Percentiles rank a stretch among this genome's conserved stretches.
Evolutionary conservation across 2,888 invertebrate species (phyloP).

Genomic region (Tolmerus cingulatus): DNA sequence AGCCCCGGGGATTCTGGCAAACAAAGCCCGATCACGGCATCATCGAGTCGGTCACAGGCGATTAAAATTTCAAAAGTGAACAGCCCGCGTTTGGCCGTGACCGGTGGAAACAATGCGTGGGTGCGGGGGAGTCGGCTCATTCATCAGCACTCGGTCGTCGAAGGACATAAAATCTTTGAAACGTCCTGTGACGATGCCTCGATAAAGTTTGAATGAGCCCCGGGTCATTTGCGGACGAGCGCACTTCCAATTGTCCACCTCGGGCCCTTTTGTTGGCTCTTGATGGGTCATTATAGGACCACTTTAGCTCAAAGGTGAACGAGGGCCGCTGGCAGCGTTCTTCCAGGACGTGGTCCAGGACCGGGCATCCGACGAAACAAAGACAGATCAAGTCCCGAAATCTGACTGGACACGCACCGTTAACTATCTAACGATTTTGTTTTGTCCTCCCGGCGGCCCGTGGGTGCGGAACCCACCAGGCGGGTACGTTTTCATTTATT

Average conservation of each 20-base stretch:
- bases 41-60: slow-evolving; percentile 15
- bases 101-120: neutral
- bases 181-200: slow-evolving; percentile 16
- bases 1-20: neutral
- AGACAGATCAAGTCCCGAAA: slow-evolving; percentile 3
- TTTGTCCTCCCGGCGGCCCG: neutral
- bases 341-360: slow-evolving; percentile 9
- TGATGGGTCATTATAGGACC: slow-evolving; percentile 22
- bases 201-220: slow-evolving; percentile 13
- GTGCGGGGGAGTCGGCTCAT: neutral
- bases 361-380: neutral
- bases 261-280: neutral
- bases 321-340: neutral
- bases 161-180: slow-evolving; percentile 20
- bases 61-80: slow-evolving; percentile 27
- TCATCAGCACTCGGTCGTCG: neutral
- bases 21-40: slow-evolving; percentile 4
- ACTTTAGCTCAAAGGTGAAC: slow-evolving; percentile 10
- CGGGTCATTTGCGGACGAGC: slow-evolving; percentile 10
- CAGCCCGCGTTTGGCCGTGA: neutral
- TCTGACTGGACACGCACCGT: slow-evolving; percentile 32
- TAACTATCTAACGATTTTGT: slow-evolving; percentile 25
- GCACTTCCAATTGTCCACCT: slow-evolving; percentile 15
- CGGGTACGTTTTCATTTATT: slow-evolving; percentile 1
- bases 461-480: neutral